These are phyloP conservation scores for Oopsacas minuta DNA, from an alignment of 37 sponge, comb jelly and placozoan genomes.

Conservation along the genomic window DNA sequence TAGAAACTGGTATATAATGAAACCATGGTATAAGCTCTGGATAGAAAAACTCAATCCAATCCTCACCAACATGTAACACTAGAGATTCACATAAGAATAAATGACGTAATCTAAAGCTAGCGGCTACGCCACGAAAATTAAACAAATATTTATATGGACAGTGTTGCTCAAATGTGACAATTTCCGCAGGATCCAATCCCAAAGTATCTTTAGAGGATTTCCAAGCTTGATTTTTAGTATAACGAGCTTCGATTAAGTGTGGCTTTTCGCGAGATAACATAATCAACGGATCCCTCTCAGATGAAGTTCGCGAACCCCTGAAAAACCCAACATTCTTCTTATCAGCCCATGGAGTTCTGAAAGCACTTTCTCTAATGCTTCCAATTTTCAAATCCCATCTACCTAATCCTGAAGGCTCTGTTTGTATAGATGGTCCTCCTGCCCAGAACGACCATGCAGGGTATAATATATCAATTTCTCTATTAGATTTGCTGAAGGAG, in stretches of 20 bases:
- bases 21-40: conserved; percentile 61
- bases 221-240: conserved; percentile 94
- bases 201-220: conserved; percentile 72
- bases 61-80: conserved; percentile 74
- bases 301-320: conserved; percentile 76
- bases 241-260: conserved; percentile 54
- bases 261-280: conserved; percentile 49
- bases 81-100: conserved; percentile 71
- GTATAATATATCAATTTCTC: conserved; percentile 58
- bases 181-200: conserved; percentile 40
- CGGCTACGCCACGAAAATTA: conserved; percentile 83
- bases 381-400: conserved; percentile 69
- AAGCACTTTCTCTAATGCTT: conserved; percentile 27
- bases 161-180: conserved; percentile 60
- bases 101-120: conserved; percentile 75
- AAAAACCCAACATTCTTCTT: conserved; percentile 53
- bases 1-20: conserved; percentile 60
- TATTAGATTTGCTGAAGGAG: conserved; percentile 64
- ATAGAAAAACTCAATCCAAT: conserved; percentile 85
- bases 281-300: conserved; percentile 72
- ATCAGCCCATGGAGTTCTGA: conserved; percentile 53
- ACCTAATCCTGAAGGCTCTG: conserved; percentile 64
- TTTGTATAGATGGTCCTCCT: conserved; percentile 67
- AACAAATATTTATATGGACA: conserved; percentile 82
- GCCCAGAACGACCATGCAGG: conserved; percentile 92